Evolutionary conservation across 2,888 invertebrate genomes (phyloP).

Genomic region (Thera britannica): DNA sequence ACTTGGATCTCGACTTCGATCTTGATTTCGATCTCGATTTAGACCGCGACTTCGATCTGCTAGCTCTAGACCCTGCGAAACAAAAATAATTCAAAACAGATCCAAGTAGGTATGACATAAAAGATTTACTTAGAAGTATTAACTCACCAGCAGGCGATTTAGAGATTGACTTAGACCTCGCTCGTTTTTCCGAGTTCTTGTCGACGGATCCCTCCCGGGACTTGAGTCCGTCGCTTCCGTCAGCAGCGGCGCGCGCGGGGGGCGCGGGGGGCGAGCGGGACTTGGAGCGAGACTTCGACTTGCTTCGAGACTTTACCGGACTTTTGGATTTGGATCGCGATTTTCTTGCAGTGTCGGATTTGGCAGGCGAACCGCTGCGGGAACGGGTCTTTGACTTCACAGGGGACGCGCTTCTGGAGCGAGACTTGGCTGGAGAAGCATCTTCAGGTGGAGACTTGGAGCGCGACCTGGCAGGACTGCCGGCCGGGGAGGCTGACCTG

Average conservation of each 20-base stretch:
- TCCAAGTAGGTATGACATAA: not conserved
- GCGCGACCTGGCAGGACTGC: slow-evolving; percentile 16
- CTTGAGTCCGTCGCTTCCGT: not conserved
- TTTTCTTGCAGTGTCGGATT: slow-evolving; percentile 33
- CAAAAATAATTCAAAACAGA: not conserved
- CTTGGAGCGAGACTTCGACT: slow-evolving; percentile 39
- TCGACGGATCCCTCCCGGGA: slow-evolving; percentile 2
- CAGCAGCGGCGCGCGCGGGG: not conserved
- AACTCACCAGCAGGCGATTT: slow-evolving; percentile 46
- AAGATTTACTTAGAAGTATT: too few relatives aligned
- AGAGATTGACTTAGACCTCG: slow-evolving; percentile 36
- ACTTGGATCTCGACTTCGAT: slow-evolving; percentile 16
- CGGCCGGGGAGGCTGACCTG: slow-evolving; percentile 10
- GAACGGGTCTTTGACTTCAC: slow-evolving; percentile 26
- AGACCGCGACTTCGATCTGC: slow-evolving; percentile 51
- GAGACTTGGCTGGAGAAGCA: slow-evolving; percentile 27
- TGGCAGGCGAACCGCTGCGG: slow-evolving; percentile 43
- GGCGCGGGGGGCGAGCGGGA: slow-evolving; percentile 37
- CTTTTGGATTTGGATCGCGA: slow-evolving; percentile 35
- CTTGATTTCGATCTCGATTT: slow-evolving; percentile 39
- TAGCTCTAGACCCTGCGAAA: slow-evolving; percentile 46
- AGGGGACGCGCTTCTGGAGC: slow-evolving; percentile 42
- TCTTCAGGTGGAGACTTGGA: slow-evolving; percentile 26
- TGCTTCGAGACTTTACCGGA: slow-evolving; percentile 41
- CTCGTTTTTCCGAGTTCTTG: not conserved